Base-by-base conservation (phyloP, 2,113 vertebrate genomes). In the Brachyhypopomus gauderio region DNA sequence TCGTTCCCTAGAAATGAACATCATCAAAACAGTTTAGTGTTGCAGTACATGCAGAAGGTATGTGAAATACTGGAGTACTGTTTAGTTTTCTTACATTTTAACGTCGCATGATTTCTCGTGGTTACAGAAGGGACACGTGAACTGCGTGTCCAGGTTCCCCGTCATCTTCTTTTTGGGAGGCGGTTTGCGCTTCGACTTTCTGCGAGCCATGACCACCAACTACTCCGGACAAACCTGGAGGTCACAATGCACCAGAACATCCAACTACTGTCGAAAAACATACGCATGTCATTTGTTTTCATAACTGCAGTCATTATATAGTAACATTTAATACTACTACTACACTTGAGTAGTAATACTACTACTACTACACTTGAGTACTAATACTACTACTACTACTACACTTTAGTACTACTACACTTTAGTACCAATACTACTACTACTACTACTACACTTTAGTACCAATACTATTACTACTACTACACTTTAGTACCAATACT, bases 41-140 rank as follows among this genome's bases (percentile, higher is more conserved):
- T 30, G 67, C 48, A 36, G 25, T 6, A n/a, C 2, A 23, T 12
- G 12, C 5, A 41, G 5, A 41, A 41, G 1, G 3, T 6, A 8
- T 41, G 2, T 52, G 12, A 52, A 52, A 3, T 3, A 12, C 12
- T 52, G 1, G 17, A 58, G 5, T 63, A 17, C 3, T 36, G 4
- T 4, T 20, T 25, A 36, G 52, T 1, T 25, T 69, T 77, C 91
- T 89, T 85, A 97, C 96, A 97, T 97, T 88, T 97, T 98, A 72
- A 98, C 96, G 0, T 98, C 96, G 48, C 96, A 98, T 20, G 96
- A 97, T 72, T 96, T 97, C 88, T 97, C 96, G 12, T 97, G 96
- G 88, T 97, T 97, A 83, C 96, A 97, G 88, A 97, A 97, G 0
- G 96, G 96, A 75, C 96, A 97, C 0, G 96, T 97, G 82, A 97